Evolutionary conservation across 2,797 vertebrate genomes (phyloP), one percentile per base, ranked within the genome.

Genomic region (Pseudochirops corinnae): DNA sequence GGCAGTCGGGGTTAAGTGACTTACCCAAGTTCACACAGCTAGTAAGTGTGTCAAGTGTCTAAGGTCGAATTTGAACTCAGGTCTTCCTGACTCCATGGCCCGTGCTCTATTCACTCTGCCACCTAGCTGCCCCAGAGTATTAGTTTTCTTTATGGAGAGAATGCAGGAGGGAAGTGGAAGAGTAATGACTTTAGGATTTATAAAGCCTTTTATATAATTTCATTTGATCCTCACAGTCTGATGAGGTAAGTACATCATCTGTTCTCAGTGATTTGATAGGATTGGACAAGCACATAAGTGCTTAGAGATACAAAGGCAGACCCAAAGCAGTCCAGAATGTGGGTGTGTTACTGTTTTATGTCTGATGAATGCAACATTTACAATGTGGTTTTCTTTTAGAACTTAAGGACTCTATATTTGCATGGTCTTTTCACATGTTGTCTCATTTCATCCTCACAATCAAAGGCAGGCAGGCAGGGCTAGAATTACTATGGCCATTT

Each of bases 371-470:
- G 46, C 31, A 91, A 93, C 39, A 60, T 92, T 74, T 94, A 94
- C 55, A 82, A 90, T 93, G 7, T 91, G 92, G 92, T 39, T 93
- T 82, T 95, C 55, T 93, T 92, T 7, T 93, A 62, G 55, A 46
- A 55, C 39, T 87, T 94, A 91, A 46, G 39, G 90, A 21, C 50
- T 50, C 31, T n/a, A 95, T 12, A 46, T 53, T 92, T 24, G 90
- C 58, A 74, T 57, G 53, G 56, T 46, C 10, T 92, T 95, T 92
- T n/a, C 12, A 56, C 10, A 26, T 46, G 46, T 7, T 94, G 26
- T 57, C 39, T 5, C 55, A 82, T 28, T 56, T 92, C 10, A 31
- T 96, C 60, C 56, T 93, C 28, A 55, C 14, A 60, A 33, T 93
- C 74, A 90, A 53, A 94, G 39, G 7, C 67, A 92, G 50, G 5